A percentile compares a stretch with the other conserved stretches of the same genome.
Conservation (phyloP, 2,113 vertebrate genomes). For the Engystomops pustulosus region DNA sequence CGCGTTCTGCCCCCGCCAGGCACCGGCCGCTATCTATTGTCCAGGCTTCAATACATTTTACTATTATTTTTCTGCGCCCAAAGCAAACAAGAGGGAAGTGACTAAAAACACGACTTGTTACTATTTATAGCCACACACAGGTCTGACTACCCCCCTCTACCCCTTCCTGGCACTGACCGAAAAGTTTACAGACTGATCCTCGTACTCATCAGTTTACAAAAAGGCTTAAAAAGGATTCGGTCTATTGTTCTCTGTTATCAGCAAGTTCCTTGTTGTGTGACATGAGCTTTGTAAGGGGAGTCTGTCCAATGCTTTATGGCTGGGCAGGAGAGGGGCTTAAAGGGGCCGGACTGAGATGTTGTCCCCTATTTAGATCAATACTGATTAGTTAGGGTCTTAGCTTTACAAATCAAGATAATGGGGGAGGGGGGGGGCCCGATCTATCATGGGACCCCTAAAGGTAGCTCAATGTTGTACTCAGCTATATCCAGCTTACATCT, state of each 20-base stretch:
- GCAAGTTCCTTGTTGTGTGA: too few species aligned
- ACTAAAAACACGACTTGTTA: neutral
- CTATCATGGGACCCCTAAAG: too few species aligned
- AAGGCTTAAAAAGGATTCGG: neutral
- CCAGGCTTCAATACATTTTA: neutral
- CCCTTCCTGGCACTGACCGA: neutral
- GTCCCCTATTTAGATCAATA: too few species aligned
- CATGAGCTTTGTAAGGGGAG: too few species aligned
- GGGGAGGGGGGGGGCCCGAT: too few species aligned
- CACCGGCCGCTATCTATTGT: neutral
- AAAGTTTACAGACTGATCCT: neutral
- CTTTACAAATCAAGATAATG: too few species aligned
- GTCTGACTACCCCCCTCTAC: neutral
- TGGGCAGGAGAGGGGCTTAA: too few species aligned
- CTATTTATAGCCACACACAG: neutral
- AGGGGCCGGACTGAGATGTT: too few species aligned
- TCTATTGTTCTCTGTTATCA: neutral
- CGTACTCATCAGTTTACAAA: neutral
- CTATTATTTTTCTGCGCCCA: neutral
- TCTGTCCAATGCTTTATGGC: too few species aligned
- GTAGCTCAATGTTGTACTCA: too few species aligned
- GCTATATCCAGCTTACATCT: too few species aligned
- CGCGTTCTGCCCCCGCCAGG: neutral
- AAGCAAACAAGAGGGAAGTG: neutral
- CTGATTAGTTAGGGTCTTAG: too few species aligned